Evolutionary conservation across 2,888 invertebrate species (phyloP), one percentile per base, ranked within the genome.

Genomic region (Slavum lentiscoides): DNA sequence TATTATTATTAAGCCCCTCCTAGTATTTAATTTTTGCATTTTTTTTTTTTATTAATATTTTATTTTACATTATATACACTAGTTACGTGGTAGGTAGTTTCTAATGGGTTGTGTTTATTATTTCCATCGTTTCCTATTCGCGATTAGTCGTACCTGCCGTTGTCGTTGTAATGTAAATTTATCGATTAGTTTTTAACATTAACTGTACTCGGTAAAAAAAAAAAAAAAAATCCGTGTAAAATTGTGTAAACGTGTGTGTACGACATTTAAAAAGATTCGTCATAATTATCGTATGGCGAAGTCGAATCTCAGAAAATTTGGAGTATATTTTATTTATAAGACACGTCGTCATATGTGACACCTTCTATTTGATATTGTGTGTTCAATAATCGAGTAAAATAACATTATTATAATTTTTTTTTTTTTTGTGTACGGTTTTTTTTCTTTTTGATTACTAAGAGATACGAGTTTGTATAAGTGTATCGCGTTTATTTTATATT

Each of bases 321-420:
- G 30, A 23, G n/a, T 53, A n/a, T 49, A 74, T 74, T 73, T 39
- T 11, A 73, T 21, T 59, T 23, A 30, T 74, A 62, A n/a, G 30
- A 62, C 23, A 21, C 49, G 30, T 49, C 17, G 30, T 73, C 30
- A 8, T 73, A 43, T 21, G 49, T 62, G 49, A 59, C 21, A 1
- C 61, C 19, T 59, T 74, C 53, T 62, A 30, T 74, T 43, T 55
- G 21, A 66, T 39, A 58, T 73, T 74, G 74, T 74, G 74, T 74
- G 55, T 74, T 66, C 66, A 58, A 58, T 49, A 43, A 66, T 74
- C 37, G 55, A 64, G n/a, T 23, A 30, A 66, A 74, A 53, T 55
- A 55, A 49, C 9, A 15, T 7, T 11, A 11, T 43, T n/a, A n/a
- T n/a, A n/a, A n/a, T n/a, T n/a, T n/a, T n/a, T n/a, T n/a, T n/a